Base-by-base conservation (phyloP, 92 coral and sea anemone species). In the Palythoa caribaeorum region DNA sequence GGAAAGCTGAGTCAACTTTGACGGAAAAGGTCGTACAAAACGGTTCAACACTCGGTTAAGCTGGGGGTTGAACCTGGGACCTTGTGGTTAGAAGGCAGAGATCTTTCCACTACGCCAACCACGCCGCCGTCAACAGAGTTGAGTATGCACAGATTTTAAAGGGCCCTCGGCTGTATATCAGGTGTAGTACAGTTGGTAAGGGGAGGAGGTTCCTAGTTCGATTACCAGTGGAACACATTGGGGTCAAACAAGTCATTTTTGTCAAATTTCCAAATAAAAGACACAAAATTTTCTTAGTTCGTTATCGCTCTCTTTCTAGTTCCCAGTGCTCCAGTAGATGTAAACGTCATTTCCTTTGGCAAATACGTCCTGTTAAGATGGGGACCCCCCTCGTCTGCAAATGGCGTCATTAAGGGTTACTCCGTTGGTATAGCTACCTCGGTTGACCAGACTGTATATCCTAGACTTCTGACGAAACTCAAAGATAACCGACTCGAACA, bases 371-470 rank as follows among this genome's bases (percentile, higher is more conserved):
- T 73, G 20, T n/a, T 73, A 73, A 40, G 78, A 66, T 66, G 72
- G 72, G 72, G 72, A n/a, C 36, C 72, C 2, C 72, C 72, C 35
- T 14, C 16, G 19, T 87, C 88, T 21, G 91, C 89, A n/a, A 93
- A 96, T 68, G 98, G 98, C 38, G 57, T 91, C 55, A 90, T 96
- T 1, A 83, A 78, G 14, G 88, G 87, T 1, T 94, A 94, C 80
- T 63, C 44, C 10, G 92, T 92, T 21, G 95, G 91, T 3, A 90
- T 92, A 3, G 85, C 80, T 0, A 81, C 73, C 59, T 47, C 59
- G 3, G 59, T 15, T 40, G 44, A 74, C 14, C n/a, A 39, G 54
- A 11, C 5, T 16, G 53, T 39, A 3, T 17, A 16, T 13, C 78
- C 78, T 1, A 74, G 17, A 40, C 79, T 74, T 8, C 13, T 13